Evolutionary conservation across 2,888 invertebrate genomes (phyloP).

Genomic region (Orchestes rusci): DNA sequence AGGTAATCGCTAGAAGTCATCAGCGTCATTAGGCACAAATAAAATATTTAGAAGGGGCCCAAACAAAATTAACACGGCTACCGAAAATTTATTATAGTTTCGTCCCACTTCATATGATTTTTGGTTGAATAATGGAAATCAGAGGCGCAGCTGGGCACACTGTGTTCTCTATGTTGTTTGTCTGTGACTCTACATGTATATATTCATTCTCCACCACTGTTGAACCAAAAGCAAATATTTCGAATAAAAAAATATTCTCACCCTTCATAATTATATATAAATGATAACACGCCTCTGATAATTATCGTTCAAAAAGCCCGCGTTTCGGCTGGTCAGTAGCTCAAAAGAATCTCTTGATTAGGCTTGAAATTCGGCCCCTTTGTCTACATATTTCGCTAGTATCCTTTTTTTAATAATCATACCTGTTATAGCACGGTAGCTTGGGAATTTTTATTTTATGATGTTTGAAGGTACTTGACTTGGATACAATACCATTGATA

Average conservation of each 20-base stretch:
- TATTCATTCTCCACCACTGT: conserved; percentile 3
- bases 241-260: conserved; percentile 18
- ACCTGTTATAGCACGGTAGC: too few species aligned
- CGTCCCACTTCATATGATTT: conserved; percentile 12
- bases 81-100: conserved; percentile 22
- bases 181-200: too few species aligned
- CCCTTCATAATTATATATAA: conserved; percentile 26
- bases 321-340: conserved; percentile 16
- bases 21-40: conserved; percentile 19
- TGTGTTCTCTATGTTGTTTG: too few species aligned
- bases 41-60: conserved; percentile 19
- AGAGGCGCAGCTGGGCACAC: too few species aligned
- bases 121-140: background rate
- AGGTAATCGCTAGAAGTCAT: conserved; percentile 16
- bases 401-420: too few species aligned
- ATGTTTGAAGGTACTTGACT: too few species aligned
- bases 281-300: conserved; percentile 25
- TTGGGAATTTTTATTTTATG: too few species aligned
- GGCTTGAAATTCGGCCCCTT: conserved; percentile 28
- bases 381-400: too few species aligned
- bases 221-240: conserved; percentile 10
- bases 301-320: conserved; percentile 22
- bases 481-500: too few species aligned
- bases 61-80: conserved; percentile 24
- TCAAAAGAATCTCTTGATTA: conserved; percentile 28